phyloP scores from a whole-genome alignment of 2,888 invertebrate species.

The Pinctada fucata region DNA sequence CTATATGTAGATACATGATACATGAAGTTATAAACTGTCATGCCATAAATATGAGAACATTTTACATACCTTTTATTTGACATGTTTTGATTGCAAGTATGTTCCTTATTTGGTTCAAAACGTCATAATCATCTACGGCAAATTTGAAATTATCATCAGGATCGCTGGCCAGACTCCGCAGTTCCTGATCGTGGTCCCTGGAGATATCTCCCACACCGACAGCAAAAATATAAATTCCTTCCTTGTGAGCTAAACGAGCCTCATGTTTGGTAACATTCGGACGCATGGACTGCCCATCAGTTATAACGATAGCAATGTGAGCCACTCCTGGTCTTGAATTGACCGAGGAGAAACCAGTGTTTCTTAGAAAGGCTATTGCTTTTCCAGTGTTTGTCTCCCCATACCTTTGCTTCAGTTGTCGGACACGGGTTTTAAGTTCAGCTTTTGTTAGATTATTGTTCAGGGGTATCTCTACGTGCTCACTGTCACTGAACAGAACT shows the following conservation, averaged over 20 bases:
- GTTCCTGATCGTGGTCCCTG: neutral
- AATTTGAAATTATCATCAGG: neutral
- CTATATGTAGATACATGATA: too few species aligned
- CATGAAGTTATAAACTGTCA: too few species aligned
- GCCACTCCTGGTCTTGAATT: neutral
- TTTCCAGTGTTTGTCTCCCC: conserved; percentile 53
- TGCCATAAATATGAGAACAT: neutral
- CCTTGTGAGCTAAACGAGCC: neutral
- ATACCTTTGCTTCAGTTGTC: conserved; percentile 42
- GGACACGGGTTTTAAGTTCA: conserved; percentile 45
- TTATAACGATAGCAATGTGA: conserved; percentile 12
- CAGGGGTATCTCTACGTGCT: conserved; percentile 51
- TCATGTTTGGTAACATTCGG: neutral
- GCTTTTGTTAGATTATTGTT: conserved; percentile 41
- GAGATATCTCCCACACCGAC: conserved; percentile 13
- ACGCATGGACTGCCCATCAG: conserved; percentile 14
- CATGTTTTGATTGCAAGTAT: neutral
- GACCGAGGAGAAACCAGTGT: conserved; percentile 5
- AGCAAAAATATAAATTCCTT: conserved; percentile 3
- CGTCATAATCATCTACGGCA: neutral
- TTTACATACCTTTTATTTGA: neutral
- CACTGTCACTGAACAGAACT: conserved; percentile 60
- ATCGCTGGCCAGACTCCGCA: neutral
- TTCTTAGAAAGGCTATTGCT: conserved; percentile 47
- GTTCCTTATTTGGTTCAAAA: neutral